phyloP scores from a whole-genome alignment of 2,888 invertebrate species.

The Drosophila aldrichi region DNA sequence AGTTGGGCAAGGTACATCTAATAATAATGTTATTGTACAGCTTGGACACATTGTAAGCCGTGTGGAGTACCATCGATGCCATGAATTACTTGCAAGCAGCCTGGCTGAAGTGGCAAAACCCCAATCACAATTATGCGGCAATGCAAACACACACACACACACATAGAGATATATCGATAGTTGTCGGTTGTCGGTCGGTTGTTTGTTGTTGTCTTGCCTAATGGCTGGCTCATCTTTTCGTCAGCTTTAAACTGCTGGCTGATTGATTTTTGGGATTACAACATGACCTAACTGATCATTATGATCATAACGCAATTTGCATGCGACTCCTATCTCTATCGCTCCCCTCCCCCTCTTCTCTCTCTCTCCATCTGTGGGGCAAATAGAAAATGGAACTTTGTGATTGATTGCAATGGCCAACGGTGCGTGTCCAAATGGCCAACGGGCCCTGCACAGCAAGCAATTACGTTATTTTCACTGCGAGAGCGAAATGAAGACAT shows the following conservation, averaged over 20 bases:
- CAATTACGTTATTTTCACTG: conserved; percentile 72
- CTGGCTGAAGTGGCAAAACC: conserved; percentile 55
- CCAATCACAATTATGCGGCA: conserved; percentile 54
- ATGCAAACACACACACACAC: conserved; percentile 43
- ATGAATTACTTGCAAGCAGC: conserved; percentile 35
- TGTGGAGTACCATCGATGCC: conserved; percentile 61
- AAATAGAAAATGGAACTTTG: conserved; percentile 66
- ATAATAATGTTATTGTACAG: conserved; percentile 46
- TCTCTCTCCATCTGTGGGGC: conserved; percentile 2
- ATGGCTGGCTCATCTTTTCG: conserved; percentile 50
- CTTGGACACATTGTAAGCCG: conserved; percentile 55
- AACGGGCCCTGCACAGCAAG: conserved; percentile 44
- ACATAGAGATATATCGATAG: conserved; percentile 10
- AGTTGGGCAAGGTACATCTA: conserved; percentile 34
- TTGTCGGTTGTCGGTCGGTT: conserved; percentile 14
- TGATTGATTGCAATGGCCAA: conserved; percentile 73
- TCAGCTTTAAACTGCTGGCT: conserved; percentile 40
- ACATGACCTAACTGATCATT: conserved; percentile 72
- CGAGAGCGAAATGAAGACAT: conserved; percentile 77
- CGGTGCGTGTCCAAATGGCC: conserved; percentile 73
- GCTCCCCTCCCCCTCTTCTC: conserved; percentile 1
- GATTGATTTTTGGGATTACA: conserved; percentile 64
- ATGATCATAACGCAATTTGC: conserved; percentile 73
- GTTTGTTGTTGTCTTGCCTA: conserved; percentile 42
- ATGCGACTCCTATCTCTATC: conserved; percentile 27